phyloP scores from a whole-genome alignment of 2,113 vertebrate genomes.

The cat (Felis catus) region DNA sequence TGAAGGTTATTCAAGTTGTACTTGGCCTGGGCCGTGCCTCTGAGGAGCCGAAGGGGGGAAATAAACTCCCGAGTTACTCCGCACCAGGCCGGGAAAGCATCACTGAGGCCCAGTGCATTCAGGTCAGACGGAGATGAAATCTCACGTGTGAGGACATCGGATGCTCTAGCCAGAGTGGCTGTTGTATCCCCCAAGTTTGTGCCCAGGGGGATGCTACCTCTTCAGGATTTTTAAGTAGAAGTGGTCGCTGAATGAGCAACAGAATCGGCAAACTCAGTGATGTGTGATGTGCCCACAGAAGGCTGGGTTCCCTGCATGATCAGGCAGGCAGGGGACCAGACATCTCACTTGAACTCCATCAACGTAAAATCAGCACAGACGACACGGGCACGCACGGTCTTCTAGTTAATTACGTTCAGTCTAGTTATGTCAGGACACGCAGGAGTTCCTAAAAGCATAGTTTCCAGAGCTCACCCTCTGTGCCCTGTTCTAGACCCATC shows the following conservation, averaged over 20 bases:
- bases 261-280: not conserved
- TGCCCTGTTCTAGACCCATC: too few relatives aligned
- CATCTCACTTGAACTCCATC: not conserved
- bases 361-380: not conserved
- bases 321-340: not conserved
- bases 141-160: fast-evolving
- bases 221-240: not conserved
- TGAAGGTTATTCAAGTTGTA: slow-evolving; percentile 99
- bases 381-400: not conserved
- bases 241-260: not conserved
- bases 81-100: not conserved
- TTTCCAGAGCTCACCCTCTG: not conserved
- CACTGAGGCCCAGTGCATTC: fast-evolving
- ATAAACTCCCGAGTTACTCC: slow-evolving; percentile 70
- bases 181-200: not conserved
- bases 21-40: slow-evolving; percentile 90
- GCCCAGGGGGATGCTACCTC: not conserved
- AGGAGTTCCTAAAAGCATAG: not conserved
- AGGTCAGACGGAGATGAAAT: not conserved
- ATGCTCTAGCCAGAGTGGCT: fast-evolving
- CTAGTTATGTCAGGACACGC: too few relatives aligned
- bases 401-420: not conserved
- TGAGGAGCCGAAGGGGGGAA: slow-evolving; percentile 73
- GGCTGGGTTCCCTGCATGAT: not conserved
- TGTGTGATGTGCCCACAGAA: not conserved